These are phyloP conservation scores for Craniophora ligustri DNA, from an alignment of 2,888 invertebrate species.

Conservation along the genomic window DNA sequence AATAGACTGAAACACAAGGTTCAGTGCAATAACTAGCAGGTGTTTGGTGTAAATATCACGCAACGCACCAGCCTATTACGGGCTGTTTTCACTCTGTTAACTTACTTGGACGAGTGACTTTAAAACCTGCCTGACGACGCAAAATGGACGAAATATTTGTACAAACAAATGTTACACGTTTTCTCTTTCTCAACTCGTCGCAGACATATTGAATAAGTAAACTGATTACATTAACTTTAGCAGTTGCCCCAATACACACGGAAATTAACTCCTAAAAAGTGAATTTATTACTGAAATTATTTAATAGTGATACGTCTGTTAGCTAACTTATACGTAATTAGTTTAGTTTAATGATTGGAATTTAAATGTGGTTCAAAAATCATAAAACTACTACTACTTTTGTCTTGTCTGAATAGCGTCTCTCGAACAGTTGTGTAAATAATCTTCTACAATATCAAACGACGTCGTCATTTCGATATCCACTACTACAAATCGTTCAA, in stretches of 20 bases:
- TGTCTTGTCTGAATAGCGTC: too few species aligned
- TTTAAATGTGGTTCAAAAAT: constrained; percentile 12
- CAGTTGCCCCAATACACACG: constrained; percentile 2
- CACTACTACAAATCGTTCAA: constrained; percentile 20
- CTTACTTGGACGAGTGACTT: constrained; percentile 69
- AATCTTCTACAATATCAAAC: constrained; percentile 36
- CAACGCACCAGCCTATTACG: constrained; percentile 68
- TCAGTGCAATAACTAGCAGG: constrained; percentile 72
- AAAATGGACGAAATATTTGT: constrained; percentile 81
- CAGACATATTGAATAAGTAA: constrained; percentile 62
- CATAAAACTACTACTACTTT: constrained; percentile 8
- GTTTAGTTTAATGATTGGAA: neutral
- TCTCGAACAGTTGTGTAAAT: constrained; percentile 45
- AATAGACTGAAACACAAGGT: constrained; percentile 72
- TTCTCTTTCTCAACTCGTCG: constrained; percentile 74
- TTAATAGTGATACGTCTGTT: constrained; percentile 2
- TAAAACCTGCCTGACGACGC: constrained; percentile 75
- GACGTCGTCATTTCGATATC: constrained; percentile 52
- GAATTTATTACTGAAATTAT: neutral
- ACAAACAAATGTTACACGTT: constrained; percentile 75
- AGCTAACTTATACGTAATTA: constrained; percentile 12
- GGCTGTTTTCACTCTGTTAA: constrained; percentile 79
- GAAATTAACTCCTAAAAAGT: constrained; percentile 4
- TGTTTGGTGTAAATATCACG: constrained; percentile 77
- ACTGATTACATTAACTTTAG: constrained; percentile 31